Base-by-base conservation (phyloP, 2,797 vertebrate genomes). In the Microtus obscurus region DNA sequence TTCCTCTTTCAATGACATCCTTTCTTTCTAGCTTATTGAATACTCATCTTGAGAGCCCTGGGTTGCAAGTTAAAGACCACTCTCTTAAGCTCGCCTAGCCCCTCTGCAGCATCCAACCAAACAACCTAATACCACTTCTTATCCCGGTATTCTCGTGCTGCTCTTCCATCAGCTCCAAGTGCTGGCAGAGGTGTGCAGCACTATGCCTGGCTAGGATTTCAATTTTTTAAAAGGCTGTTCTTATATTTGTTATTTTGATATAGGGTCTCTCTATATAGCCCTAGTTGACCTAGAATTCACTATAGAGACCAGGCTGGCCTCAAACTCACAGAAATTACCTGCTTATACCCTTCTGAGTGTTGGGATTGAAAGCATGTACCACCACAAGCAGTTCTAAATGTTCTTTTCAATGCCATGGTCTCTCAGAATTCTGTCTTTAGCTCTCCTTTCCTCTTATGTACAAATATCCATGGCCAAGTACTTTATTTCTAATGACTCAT, bases 1-100 rank as follows among this genome's bases (percentile, higher is more conserved):
- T 91, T 71, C 82, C 31, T 80, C n/a, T 56, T 81, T 56, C 43
- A 86, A 69, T 37, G 37, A 80, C 69, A 40, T n/a, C 73, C 65
- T 87, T 93, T 92, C 82, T 90, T 91, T 13, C 69, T 85, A 69
- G 31, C 74, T 86, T 93, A 61, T 83, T 88, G 13, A 96, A 73
- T 40, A n/a, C 43, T 76, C 45, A 12, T 61, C 25, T 63, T 40
- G 3, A 81, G 76, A 80, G 67, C 89, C 23, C 43, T 71, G 48
- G 45, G 6, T 27, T 73, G 7, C n/a, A 86, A 73, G 77, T 74
- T 53, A 92, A 73, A 5, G 61, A 81, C n/a, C 51, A 53, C 40
- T 7, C 69, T 83, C 90, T 95, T 21, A 6, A 67, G 89, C 82
- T 74, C 61, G 53, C 37, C 29, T 27, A 67, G 51, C 51, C 80